Conservation (phyloP, 2,888 invertebrate genomes). For the Drosophila koepferae region DNA sequence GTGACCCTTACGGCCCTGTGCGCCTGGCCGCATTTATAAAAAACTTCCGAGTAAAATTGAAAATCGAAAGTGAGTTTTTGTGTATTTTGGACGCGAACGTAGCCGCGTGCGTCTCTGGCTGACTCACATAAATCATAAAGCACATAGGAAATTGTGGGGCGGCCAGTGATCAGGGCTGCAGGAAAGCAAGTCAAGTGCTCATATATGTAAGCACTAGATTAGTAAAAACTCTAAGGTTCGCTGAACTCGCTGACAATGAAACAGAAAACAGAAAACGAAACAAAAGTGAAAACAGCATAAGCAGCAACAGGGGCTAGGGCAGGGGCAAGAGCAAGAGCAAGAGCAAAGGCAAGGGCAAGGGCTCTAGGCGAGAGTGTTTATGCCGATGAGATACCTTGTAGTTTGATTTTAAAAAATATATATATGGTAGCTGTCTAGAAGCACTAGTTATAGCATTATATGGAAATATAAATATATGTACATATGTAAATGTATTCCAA, state of each 20-base stretch:
- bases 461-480: background rate
- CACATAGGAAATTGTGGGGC: slow-evolving; percentile 70
- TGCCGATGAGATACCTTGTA: slow-evolving; percentile 14
- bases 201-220: slow-evolving; percentile 16
- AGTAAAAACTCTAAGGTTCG: slow-evolving; percentile 21
- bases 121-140: slow-evolving; percentile 71
- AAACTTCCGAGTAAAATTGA: slow-evolving; percentile 75
- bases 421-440: too few relatives aligned
- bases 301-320: too few relatives aligned
- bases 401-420: background rate
- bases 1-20: slow-evolving; percentile 55
- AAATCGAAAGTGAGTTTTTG: slow-evolving; percentile 74
- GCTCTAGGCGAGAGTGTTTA: background rate
- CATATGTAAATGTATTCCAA: background rate
- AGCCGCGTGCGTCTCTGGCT: background rate
- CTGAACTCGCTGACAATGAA: slow-evolving; percentile 24
- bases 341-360: background rate
- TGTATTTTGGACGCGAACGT: slow-evolving; percentile 12
- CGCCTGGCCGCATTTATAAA: slow-evolving; percentile 76
- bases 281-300: slow-evolving; percentile 6
- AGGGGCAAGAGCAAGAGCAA: too few relatives aligned
- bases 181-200: slow-evolving; percentile 34
- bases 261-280: slow-evolving; percentile 7
- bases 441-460: background rate
- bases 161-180: slow-evolving; percentile 58